These are phyloP conservation scores for Morpho deidamia DNA, from an alignment of 2,888 invertebrate genomes.

Conservation along the genomic window DNA sequence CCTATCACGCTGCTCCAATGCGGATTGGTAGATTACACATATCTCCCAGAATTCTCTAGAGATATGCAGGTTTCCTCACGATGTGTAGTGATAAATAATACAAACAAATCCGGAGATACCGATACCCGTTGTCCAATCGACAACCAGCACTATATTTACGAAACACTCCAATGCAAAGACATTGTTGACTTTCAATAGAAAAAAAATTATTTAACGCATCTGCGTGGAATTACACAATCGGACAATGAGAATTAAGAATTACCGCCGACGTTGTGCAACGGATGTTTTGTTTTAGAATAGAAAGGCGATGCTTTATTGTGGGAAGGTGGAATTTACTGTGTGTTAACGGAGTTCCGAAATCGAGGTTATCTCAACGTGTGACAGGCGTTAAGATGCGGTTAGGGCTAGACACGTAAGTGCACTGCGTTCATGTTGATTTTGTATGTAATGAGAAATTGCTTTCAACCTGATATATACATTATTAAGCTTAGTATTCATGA, in stretches of 20 bases:
- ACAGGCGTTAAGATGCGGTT: constrained; percentile 17
- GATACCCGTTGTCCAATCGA: background rate
- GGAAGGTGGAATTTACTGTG: constrained; percentile 28
- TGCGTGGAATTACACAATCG: constrained; percentile 19
- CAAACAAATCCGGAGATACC: background rate
- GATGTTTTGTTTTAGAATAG: constrained; percentile 27
- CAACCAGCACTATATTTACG: background rate
- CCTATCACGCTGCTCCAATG: too few species aligned
- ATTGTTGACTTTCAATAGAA: constrained; percentile 7
- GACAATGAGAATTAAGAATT: constrained; percentile 23
- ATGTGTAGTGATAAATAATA: background rate
- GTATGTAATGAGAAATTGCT: too few species aligned
- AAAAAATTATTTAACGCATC: constrained; percentile 21
- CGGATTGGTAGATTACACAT: too few species aligned
- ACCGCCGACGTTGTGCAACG: constrained; percentile 24
- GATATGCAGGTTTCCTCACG: background rate
- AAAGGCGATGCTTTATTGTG: constrained; percentile 27
- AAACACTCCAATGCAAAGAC: background rate
- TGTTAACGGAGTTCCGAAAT: constrained; percentile 28
- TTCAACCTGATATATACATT: background rate
- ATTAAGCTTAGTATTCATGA: too few species aligned
- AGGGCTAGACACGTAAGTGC: constrained; percentile 1
- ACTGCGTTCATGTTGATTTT: background rate
- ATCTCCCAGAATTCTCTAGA: too few species aligned
- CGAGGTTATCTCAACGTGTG: constrained; percentile 27